Conservation (phyloP, 2,797 vertebrate species). For the Eremophila alpestris region DNA sequence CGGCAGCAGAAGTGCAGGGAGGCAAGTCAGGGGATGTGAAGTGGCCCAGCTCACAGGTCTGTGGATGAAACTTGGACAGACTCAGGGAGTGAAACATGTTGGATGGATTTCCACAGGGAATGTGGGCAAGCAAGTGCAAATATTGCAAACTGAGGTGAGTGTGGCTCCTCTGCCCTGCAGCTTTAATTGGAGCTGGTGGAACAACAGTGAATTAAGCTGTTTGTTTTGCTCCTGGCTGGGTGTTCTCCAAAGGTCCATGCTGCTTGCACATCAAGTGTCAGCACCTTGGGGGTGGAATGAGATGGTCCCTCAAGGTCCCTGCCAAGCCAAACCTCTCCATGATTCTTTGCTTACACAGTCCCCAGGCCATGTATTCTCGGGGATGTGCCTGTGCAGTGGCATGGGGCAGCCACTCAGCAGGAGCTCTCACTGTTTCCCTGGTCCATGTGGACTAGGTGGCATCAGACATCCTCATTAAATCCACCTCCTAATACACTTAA, state of each 20-base stretch:
- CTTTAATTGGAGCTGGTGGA: neutral
- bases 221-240: neutral
- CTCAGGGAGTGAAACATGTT: accelerated
- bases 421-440: neutral
- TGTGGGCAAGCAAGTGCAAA: accelerated
- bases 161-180: neutral
- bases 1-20: neutral
- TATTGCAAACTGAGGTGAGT: neutral
- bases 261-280: neutral
- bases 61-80: neutral
- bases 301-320: neutral
- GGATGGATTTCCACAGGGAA: neutral
- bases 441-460: neutral
- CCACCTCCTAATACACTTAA: neutral
- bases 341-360: too few species aligned
- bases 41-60: neutral
- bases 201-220: neutral
- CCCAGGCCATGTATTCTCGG: neutral
- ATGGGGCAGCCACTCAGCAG: neutral
- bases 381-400: neutral
- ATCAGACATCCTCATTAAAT: neutral
- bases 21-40: neutral
- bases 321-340: neutral
- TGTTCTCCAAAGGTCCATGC: neutral
- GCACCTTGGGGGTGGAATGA: neutral